Percentiles rank a stretch among this genome's conserved stretches.
phyloP scores from a whole-genome alignment of 2,113 vertebrate species.

The Zingel zingel region DNA sequence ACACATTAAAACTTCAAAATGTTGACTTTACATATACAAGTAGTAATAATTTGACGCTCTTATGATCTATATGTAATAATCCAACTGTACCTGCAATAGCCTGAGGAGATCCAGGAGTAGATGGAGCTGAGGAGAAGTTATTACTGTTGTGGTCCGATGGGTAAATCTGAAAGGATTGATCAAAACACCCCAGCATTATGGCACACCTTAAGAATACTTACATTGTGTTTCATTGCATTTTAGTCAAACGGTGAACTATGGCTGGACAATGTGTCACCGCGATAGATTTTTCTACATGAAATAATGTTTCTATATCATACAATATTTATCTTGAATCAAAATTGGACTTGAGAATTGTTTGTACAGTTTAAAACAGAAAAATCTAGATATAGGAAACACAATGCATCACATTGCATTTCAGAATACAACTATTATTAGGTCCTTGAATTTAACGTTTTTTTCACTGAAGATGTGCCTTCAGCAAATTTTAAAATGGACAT shows the following conservation, averaged over 20 bases:
- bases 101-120: constrained; percentile 97
- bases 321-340: neutral
- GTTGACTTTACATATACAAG: neutral
- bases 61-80: neutral
- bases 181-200: neutral
- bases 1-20: neutral
- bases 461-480: neutral
- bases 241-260: neutral
- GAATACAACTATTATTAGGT: neutral
- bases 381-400: neutral
- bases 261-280: neutral
- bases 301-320: neutral
- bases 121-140: constrained; percentile 96
- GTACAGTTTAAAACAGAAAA: neutral
- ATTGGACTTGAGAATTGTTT: neutral
- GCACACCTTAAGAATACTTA: neutral
- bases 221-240: neutral
- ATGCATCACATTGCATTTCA: neutral
- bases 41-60: neutral
- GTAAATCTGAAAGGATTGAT: constrained; percentile 89
- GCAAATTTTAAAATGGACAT: neutral
- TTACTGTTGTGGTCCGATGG: constrained; percentile 98
- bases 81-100: constrained; percentile 90
- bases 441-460: neutral
- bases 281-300: neutral